Conservation (phyloP, 2,888 invertebrate genomes). For the Drosophila cracens region DNA sequence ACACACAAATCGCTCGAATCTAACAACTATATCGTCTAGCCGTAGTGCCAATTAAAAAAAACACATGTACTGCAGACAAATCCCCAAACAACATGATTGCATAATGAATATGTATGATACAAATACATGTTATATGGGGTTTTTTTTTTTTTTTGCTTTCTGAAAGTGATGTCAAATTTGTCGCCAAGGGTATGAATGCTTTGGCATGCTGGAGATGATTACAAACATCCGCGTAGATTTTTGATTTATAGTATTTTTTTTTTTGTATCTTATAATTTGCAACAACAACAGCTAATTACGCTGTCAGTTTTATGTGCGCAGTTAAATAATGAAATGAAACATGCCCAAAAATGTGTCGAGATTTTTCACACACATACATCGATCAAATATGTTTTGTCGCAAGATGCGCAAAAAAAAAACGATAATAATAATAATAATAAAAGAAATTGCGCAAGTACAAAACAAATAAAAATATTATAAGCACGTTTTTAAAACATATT, state of each 20-base stretch:
- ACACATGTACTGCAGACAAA: neutral
- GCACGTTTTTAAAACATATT: constrained; percentile 41
- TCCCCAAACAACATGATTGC: constrained; percentile 4
- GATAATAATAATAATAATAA: neutral
- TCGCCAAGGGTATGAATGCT: constrained; percentile 22
- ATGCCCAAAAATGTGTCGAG: constrained; percentile 45
- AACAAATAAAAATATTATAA: constrained; percentile 16
- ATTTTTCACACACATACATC: constrained; percentile 34
- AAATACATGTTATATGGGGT: neutral
- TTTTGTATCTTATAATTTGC: constrained; percentile 20
- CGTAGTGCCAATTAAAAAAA: neutral
- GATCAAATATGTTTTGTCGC: constrained; percentile 7
- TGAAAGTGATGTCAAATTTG: constrained; percentile 5
- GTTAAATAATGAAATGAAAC: constrained; percentile 53
- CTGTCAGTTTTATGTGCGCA: constrained; percentile 56
- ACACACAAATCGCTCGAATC: constrained; percentile 21
- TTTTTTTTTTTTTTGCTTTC: neutral
- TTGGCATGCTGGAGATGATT: constrained; percentile 6
- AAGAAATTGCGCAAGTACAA: constrained; percentile 41
- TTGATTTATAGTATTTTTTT: constrained; percentile 16
- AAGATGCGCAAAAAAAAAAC: constrained; percentile 45
- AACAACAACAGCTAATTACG: constrained; percentile 38
- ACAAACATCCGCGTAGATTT: neutral
- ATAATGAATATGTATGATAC: constrained; percentile 6
- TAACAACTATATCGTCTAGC: constrained; percentile 3